Evolutionary conservation across 2,113 vertebrate species (phyloP).

Genomic region (Sorex araneus): DNA sequence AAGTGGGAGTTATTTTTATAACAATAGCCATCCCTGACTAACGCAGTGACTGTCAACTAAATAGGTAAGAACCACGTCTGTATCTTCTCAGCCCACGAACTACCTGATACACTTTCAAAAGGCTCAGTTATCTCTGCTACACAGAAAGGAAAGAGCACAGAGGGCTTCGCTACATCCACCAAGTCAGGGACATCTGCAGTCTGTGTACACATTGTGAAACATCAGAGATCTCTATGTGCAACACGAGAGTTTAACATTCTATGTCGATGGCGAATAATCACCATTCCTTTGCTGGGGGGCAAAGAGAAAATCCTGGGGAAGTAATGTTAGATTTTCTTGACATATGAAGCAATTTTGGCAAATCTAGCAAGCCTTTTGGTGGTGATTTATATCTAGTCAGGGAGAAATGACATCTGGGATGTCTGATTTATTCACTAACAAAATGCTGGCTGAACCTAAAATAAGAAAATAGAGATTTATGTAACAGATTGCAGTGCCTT

Average conservation of each 20-base stretch:
- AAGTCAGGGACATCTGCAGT: neutral
- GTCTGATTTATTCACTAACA: conserved; percentile 85
- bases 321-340: conserved; percentile 73
- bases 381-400: conserved; percentile 82
- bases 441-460: conserved; percentile 83
- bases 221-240: neutral
- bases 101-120: neutral
- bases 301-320: conserved; percentile 46
- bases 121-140: neutral
- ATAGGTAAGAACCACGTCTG: neutral
- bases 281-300: conserved; percentile 39
- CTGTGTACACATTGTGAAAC: neutral
- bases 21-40: neutral
- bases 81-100: neutral
- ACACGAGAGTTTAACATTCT: neutral
- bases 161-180: neutral
- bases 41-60: neutral
- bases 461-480: conserved; percentile 85
- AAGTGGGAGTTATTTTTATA: neutral
- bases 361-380: conserved; percentile 74
- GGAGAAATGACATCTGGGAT: conserved; percentile 83
- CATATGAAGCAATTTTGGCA: conserved; percentile 81
- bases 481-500: conserved; percentile 83
- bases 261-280: conserved; percentile 14
- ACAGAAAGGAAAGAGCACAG: neutral